Evolutionary conservation across 2,113 vertebrate species (phyloP), one percentile per base, ranked within the genome.

Genomic region (Notiomystis cincta): DNA sequence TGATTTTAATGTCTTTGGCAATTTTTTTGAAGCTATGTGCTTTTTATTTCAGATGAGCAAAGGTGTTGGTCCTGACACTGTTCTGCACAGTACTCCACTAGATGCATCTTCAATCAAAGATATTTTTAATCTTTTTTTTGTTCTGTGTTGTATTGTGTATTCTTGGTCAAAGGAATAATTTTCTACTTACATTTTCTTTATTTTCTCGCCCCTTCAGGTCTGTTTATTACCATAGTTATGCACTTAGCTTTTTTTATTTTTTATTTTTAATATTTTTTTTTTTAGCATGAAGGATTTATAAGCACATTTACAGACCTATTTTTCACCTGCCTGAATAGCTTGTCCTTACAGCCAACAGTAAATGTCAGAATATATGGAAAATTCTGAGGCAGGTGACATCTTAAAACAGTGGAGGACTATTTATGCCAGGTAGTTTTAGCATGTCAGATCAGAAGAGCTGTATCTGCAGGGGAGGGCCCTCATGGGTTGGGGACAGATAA

Each of bases 341-440:
- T 48, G n/a, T 44, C 56, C 35, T 85, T 54, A 78, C 24, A 37
- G 17, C 38, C 67, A 81, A 38, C 16, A 77, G 37, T 89, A 94
- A 81, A 54, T 90, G 57, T 86, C 72, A 94, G 85, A 65, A 94
- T 83, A 91, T 79, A 91, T 65, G n/a, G 82, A 93, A 97, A 97
- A 91, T 82, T 96, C 25, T n/a, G 44, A 69, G 57, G n/a, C 33
- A 82, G n/a, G 45, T 73, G 82, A 93, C 80, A 93, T 51, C 51
- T 89, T 80, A 93, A 91, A 94, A 79, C 20, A 87, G 51, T 62
- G 27, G 37, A 72, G 67, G 24, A n/a, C n/a, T 95, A 45, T 94
- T 97, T 95, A 82, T 96, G 42, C 38, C 18, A 38, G 56, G 51
- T 51, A 73, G 60, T 96, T 96, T 97, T 60, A 50, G 22, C 44